Evolutionary conservation across 2,797 vertebrate genomes (phyloP), one percentile per base, ranked within the genome.

Genomic region (Eulemur mongoz): DNA sequence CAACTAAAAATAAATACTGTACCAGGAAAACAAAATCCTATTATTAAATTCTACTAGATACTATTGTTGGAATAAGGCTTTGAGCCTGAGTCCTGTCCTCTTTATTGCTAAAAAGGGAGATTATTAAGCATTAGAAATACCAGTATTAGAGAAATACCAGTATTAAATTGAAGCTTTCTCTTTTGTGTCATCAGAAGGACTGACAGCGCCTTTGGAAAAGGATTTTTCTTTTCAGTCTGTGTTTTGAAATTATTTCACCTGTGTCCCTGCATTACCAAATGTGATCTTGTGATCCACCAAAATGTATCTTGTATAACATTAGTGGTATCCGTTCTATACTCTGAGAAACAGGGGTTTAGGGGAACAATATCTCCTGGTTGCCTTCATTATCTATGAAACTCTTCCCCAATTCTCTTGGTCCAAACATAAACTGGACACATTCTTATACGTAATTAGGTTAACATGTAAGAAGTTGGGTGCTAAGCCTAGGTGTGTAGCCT

Each of bases 101-200:
- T 14, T 84, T 89, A 7, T 79, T 32, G 23, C 72, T 83, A 69
- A 83, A 96, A 69, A 35, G 9, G 18, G 67, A 82, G 63, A 91
- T 89, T 93, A 85, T 78, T 50, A 93, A 75, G 43, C 89, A 83
- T 59, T 76, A 88, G 27, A 86, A 81, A 88, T 32, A 30, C 20
- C 25, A 3, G 7, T 32, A 52, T 91, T 67, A 91, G 63, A 84
- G 27, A 86, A 81, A 88, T 40, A 30, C 25, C n/a, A 5, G 7
- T 32, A 52, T 91, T 67, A 89, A 85, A 93, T 3, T 0, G 25
- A 85, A 35, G n/a, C 40, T 30, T 85, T 59, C 45, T 73, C 57
- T 87, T 92, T 72, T 35, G 45, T 61, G 13, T 72, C 50, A 93
- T 88, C 59, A 85, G 80, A 45, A 69, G 7, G n/a, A 67, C 70